Conservation (phyloP, 2,888 invertebrate species). For the Eupithecia subumbrata region DNA sequence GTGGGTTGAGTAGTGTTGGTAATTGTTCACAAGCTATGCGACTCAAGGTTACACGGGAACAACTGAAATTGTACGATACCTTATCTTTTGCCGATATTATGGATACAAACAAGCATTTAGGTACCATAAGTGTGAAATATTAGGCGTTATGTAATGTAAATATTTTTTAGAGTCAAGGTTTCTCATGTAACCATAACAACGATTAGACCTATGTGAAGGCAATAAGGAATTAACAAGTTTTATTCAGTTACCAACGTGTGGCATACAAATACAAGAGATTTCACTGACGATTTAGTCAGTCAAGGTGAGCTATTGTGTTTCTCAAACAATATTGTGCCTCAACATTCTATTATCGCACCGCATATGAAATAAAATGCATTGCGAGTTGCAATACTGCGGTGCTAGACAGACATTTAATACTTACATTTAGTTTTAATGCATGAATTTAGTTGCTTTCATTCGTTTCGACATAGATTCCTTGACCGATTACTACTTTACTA, state of each 20-base stretch:
- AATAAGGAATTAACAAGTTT: constrained; percentile 44
- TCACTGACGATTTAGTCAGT: constrained; percentile 51
- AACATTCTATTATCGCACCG: constrained; percentile 31
- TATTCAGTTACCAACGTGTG: constrained; percentile 49
- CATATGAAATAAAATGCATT: constrained; percentile 22
- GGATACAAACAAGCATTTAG: constrained; percentile 44
- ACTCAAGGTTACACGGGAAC: constrained; percentile 66
- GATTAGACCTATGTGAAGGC: constrained; percentile 27
- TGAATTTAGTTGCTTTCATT: constrained; percentile 24
- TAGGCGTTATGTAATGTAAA: constrained; percentile 40
- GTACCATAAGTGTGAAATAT: constrained; percentile 47
- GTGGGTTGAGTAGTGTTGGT: constrained; percentile 51
- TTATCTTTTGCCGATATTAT: constrained; percentile 56
- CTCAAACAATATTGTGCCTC: constrained; percentile 44
- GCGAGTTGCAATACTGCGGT: constrained; percentile 15
- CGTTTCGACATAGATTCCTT: constrained; percentile 54
- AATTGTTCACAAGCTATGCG: constrained; percentile 47
- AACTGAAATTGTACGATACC: constrained; percentile 47
- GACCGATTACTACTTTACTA: constrained; percentile 52
- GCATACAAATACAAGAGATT: constrained; percentile 48
- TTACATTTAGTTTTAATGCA: constrained; percentile 6
- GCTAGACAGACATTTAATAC: constrained; percentile 9
- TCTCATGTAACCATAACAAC: constrained; percentile 37
- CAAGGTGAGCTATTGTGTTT: constrained; percentile 60
- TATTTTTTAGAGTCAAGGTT: constrained; percentile 48